phyloP scores from a whole-genome alignment of 2,888 invertebrate genomes.

The Malthinus seriepunctatus region DNA sequence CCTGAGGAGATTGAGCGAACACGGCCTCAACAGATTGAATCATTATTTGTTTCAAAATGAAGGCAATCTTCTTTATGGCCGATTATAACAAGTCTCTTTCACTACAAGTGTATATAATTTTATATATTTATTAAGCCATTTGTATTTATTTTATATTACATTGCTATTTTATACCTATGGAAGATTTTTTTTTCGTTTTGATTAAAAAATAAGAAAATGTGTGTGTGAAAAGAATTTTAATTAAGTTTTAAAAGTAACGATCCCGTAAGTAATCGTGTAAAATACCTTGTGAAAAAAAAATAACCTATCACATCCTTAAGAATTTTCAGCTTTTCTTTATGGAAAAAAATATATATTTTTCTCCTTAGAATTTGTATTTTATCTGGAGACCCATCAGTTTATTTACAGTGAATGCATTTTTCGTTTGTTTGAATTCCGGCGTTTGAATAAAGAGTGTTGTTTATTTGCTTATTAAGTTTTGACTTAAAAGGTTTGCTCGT shows the following conservation, averaged over 20 bases:
- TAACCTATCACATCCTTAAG: too few relatives aligned
- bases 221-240: too few relatives aligned
- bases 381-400: background rate
- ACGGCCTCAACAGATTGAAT: conserved; percentile 30
- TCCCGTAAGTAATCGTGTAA: too few relatives aligned
- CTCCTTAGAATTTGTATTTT: too few relatives aligned
- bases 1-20: conserved; percentile 41
- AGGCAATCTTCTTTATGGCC: conserved; percentile 24
- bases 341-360: too few relatives aligned
- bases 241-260: too few relatives aligned
- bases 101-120: conserved; percentile 8
- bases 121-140: background rate
- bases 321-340: too few relatives aligned
- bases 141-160: background rate
- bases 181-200: too few relatives aligned
- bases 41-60: conserved; percentile 30
- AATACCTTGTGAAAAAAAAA: too few relatives aligned
- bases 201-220: too few relatives aligned
- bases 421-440: background rate
- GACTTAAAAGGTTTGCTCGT: background rate
- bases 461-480: background rate
- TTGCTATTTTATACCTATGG: too few relatives aligned
- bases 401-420: conserved; percentile 2
- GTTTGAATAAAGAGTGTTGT: background rate
- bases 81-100: conserved; percentile 14